phyloP scores from a whole-genome alignment of 2,113 vertebrate genomes.

The Paradisaea rubra region DNA sequence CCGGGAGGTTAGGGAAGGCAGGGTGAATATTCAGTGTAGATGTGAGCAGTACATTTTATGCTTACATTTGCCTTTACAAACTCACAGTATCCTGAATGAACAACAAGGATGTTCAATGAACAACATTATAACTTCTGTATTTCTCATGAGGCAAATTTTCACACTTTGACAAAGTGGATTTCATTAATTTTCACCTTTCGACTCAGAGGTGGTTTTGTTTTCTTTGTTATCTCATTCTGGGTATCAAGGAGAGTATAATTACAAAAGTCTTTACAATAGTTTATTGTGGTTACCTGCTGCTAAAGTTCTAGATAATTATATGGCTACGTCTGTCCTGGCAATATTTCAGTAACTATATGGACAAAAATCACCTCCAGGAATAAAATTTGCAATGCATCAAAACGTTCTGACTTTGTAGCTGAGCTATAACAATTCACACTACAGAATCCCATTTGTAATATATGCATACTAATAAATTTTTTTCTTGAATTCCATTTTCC shows the following conservation, averaged over 20 bases:
- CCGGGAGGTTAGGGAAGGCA: background rate
- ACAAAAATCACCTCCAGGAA: background rate
- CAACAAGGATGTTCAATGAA: background rate
- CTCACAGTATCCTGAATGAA: background rate
- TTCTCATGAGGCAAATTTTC: background rate
- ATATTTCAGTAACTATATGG: background rate
- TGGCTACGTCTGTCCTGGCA: background rate
- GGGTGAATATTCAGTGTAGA: background rate
- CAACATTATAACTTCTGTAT: background rate
- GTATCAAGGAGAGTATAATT: background rate
- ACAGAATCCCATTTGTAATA: background rate
- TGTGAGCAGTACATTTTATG: background rate
- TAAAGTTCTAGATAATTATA: background rate
- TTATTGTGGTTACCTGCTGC: background rate
- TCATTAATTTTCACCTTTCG: constrained; percentile 1
- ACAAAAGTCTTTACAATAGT: background rate
- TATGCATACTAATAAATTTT: background rate
- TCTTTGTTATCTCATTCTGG: background rate
- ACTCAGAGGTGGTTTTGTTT: background rate
- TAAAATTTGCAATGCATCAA: background rate
- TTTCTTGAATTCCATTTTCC: background rate
- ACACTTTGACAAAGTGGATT: background rate
- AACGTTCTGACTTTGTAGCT: background rate
- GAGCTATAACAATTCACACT: background rate
- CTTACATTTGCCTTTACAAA: background rate